A percentile compares a stretch with the other conserved stretches of the same genome.
These are phyloP conservation scores for Phoxinus dragarum DNA, from an alignment of 2,797 vertebrate genomes.

Conservation along the genomic window DNA sequence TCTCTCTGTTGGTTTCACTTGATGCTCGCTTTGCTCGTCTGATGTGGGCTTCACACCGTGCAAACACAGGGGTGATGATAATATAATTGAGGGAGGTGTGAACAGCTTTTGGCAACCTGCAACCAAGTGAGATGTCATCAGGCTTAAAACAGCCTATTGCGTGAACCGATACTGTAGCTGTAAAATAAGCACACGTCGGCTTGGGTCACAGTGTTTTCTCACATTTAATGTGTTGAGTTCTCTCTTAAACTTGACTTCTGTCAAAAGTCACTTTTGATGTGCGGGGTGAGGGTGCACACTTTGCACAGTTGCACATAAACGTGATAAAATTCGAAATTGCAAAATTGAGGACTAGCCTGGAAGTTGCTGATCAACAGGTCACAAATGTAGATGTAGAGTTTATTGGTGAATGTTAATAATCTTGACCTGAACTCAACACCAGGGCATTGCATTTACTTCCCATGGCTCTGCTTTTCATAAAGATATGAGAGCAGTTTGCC, in stretches of 20 bases:
- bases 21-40: constrained; percentile 7
- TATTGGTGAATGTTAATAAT: not conserved
- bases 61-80: constrained; percentile 32
- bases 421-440: constrained; percentile 1
- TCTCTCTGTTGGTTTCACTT: constrained; percentile 34
- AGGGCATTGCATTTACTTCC: constrained; percentile 7
- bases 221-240: not conserved
- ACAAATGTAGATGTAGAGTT: not conserved
- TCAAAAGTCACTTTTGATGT: not conserved
- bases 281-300: too few species aligned
- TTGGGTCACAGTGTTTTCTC: not conserved
- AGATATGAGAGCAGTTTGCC: constrained; percentile 3
- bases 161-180: not conserved
- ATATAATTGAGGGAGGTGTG: constrained; percentile 53
- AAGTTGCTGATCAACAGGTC: not conserved
- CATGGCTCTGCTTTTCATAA: constrained; percentile 33
- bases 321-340: not conserved
- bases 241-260: not conserved
- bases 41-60: constrained; percentile 35
- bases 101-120: constrained; percentile 24
- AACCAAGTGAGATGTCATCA: constrained; percentile 21
- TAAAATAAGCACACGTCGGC: constrained; percentile 7
- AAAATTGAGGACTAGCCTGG: not conserved
- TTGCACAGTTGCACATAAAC: not conserved
- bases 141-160: constrained; percentile 26